Evolutionary conservation across 2,888 invertebrate species (phyloP).

Genomic region (Chromoteleia sp.): DNA sequence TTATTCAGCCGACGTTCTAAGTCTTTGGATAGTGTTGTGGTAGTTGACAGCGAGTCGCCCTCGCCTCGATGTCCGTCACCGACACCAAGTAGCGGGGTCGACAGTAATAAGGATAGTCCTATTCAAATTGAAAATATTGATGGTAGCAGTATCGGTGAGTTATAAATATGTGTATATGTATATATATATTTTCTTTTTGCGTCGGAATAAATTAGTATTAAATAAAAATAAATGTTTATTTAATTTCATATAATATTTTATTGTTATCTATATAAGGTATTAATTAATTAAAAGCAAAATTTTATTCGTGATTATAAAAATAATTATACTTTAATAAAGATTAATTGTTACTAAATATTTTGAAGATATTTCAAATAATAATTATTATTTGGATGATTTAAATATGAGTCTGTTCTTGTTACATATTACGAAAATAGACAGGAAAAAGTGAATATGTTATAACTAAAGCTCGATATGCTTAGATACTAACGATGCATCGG

Average conservation of each 20-base stretch:
- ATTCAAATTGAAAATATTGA: conserved; percentile 93
- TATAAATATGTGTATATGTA: background rate
- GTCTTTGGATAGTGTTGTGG: conserved; percentile 82
- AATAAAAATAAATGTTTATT: too few relatives aligned
- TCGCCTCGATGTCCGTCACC: conserved; percentile 93
- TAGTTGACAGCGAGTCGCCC: conserved; percentile 85
- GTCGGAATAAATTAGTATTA: too few relatives aligned
- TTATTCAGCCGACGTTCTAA: conserved; percentile 81
- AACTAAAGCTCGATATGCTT: background rate
- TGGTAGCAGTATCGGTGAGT: conserved; percentile 86
- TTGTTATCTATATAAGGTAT: too few relatives aligned
- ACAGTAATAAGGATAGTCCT: conserved; percentile 93
- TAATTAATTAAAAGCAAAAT: too few relatives aligned
- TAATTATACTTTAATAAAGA: too few relatives aligned
- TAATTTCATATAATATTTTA: too few relatives aligned
- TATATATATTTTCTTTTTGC: too few relatives aligned
- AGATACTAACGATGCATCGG: conserved; percentile 83
- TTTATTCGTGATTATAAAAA: too few relatives aligned
- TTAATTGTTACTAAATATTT: background rate
- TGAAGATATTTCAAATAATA: conserved; percentile 1
- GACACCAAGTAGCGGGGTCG: conserved; percentile 94
- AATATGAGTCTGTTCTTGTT: too few relatives aligned
- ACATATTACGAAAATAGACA: too few relatives aligned
- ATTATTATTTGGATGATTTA: too few relatives aligned
- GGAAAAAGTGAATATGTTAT: background rate